Evolutionary conservation across 1,140 invertebrate species (phyloP).

Genomic region (Aphelinus certus): DNA sequence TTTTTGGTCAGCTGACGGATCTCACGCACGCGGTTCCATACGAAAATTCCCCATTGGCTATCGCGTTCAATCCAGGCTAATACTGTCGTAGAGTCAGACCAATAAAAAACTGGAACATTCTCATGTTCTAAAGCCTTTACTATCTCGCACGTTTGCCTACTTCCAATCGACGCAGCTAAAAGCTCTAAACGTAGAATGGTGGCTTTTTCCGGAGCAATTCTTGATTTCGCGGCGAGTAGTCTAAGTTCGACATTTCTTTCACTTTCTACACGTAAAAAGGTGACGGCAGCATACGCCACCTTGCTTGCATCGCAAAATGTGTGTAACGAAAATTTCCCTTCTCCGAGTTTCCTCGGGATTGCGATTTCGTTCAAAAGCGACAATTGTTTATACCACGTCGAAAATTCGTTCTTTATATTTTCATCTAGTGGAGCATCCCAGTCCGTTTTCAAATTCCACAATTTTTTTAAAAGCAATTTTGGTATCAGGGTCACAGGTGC

Average conservation of each 20-base stretch:
- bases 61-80: conserved; percentile 29
- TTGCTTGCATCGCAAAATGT: conserved; percentile 55
- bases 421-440: conserved; percentile 47
- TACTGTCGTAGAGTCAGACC: conserved; percentile 22
- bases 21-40: conserved; percentile 33
- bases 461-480: conserved; percentile 49
- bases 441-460: conserved; percentile 40
- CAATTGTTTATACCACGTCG: conserved; percentile 42
- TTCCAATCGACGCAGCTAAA: conserved; percentile 47
- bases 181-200: conserved; percentile 32
- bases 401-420: conserved; percentile 36
- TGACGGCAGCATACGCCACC: conserved; percentile 49
- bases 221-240: neutral
- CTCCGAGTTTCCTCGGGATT: conserved; percentile 44
- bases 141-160: conserved; percentile 45
- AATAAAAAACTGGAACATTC: conserved; percentile 30
- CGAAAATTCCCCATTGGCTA: conserved; percentile 36
- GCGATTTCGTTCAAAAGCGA: conserved; percentile 36
- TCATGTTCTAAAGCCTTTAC: conserved; percentile 51
- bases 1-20: conserved; percentile 13
- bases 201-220: conserved; percentile 4
- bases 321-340: conserved; percentile 42
- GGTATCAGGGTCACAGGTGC: conserved; percentile 45
- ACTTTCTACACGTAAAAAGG: conserved; percentile 45
- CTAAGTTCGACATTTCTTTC: conserved; percentile 35